A percentile compares a stretch with the other conserved stretches of the same genome.
These are phyloP conservation scores for Canis aureus DNA, from an alignment of 2,113 vertebrate genomes.

Conservation along the genomic window DNA sequence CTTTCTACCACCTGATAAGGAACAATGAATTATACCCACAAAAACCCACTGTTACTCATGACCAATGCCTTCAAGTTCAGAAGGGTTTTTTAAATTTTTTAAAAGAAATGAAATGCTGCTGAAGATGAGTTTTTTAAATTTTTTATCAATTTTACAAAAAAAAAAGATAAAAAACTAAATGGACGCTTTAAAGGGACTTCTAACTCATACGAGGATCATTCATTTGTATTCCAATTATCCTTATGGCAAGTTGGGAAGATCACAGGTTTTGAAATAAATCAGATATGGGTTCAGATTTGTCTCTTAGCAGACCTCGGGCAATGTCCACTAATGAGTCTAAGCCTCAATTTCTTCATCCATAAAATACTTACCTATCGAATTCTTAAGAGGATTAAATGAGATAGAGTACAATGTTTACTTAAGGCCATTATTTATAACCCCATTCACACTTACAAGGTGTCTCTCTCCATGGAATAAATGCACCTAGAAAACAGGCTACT, in stretches of 20 bases:
- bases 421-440: neutral
- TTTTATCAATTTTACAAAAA: constrained; percentile 81
- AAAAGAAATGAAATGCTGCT: constrained; percentile 53
- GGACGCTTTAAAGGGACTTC: constrained; percentile 37
- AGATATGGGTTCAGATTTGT: neutral
- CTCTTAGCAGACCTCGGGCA: neutral
- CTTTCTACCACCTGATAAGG: constrained; percentile 67
- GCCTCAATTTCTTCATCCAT: constrained; percentile 20
- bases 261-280: constrained; percentile 52
- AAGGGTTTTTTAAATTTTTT: constrained; percentile 37
- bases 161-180: constrained; percentile 57
- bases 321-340: neutral
- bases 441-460: neutral
- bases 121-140: constrained; percentile 77
- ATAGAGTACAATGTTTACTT: neutral
- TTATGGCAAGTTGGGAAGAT: neutral
- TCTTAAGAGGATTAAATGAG: constrained; percentile 47
- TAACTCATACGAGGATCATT: constrained; percentile 38
- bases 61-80: constrained; percentile 23
- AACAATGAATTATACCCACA: constrained; percentile 44
- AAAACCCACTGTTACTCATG: constrained; percentile 40
- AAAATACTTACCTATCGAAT: constrained; percentile 8
- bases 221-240: constrained; percentile 53
- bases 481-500: constrained; percentile 22
- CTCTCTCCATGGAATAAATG: constrained; percentile 29